Evolutionary conservation across 2,113 vertebrate genomes (phyloP).

Genomic region (Limanda limanda): DNA sequence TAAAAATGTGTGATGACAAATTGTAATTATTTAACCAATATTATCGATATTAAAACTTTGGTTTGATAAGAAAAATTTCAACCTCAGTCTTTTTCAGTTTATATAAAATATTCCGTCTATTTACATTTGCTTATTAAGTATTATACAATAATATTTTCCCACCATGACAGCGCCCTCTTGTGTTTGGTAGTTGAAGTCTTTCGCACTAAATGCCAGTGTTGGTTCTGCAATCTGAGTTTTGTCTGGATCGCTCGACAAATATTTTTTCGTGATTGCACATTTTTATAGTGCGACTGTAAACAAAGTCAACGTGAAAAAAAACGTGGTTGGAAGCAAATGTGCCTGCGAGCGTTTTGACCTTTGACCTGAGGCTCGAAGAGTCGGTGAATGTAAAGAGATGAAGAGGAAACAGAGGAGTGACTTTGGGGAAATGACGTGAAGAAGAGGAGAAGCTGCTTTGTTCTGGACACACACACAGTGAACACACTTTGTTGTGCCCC

Average conservation of each 20-base stretch:
- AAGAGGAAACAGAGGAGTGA: too few relatives aligned
- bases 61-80: too few relatives aligned
- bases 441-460: too few relatives aligned
- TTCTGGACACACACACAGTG: background rate
- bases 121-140: too few relatives aligned
- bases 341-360: background rate
- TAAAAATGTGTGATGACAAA: too few relatives aligned
- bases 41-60: too few relatives aligned
- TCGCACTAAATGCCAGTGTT: background rate
- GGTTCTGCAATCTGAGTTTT: background rate
- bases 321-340: background rate
- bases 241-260: background rate
- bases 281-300: background rate
- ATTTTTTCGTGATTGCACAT: background rate
- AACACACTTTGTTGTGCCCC: conserved; percentile 28
- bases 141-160: background rate
- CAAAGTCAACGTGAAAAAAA: background rate
- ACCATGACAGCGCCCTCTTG: background rate
- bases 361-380: background rate
- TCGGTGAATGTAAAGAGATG: too few relatives aligned
- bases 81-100: too few relatives aligned
- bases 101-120: too few relatives aligned
- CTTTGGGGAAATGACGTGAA: too few relatives aligned
- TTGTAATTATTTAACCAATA: too few relatives aligned
- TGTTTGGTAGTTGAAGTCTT: background rate